These are phyloP conservation scores for Zhengitettix transpicula DNA, from an alignment of 2,888 invertebrate species.

Conservation along the genomic window DNA sequence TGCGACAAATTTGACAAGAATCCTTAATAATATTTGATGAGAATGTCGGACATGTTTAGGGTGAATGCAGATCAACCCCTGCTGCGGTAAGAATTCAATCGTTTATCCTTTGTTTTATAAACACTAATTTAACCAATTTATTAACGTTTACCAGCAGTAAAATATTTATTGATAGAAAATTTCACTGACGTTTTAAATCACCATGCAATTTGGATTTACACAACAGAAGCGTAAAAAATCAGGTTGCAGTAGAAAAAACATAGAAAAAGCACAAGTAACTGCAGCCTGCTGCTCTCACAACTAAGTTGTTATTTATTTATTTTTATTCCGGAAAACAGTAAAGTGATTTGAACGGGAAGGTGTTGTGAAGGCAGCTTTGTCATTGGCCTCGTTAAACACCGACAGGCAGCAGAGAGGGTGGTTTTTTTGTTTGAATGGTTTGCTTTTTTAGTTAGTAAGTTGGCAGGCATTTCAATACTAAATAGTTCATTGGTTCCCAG, in stretches of 20 bases:
- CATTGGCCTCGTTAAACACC: not conserved
- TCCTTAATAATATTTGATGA: not conserved
- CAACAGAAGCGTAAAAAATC: not conserved
- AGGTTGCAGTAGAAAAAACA: not conserved
- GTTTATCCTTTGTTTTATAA: too few relatives aligned
- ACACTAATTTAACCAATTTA: too few relatives aligned
- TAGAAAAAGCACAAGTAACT: not conserved
- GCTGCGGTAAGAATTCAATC: not conserved
- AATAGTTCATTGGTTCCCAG: not conserved
- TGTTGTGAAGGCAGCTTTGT: not conserved
- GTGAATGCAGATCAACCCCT: not conserved
- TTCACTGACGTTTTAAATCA: not conserved
- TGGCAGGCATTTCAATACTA: not conserved
- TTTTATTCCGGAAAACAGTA: not conserved
- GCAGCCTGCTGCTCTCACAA: not conserved
- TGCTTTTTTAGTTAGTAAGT: not conserved
- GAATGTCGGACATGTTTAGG: not conserved
- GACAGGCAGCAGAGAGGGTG: not conserved
- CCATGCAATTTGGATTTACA: not conserved
- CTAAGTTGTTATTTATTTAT: not conserved
- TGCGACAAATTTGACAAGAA: not conserved
- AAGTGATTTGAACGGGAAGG: not conserved
- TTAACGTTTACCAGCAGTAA: too few relatives aligned
- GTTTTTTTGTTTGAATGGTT: not conserved
- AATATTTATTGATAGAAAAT: not conserved